Base-by-base conservation (phyloP, 2,797 vertebrate genomes). In the Labroides dimidiatus region DNA sequence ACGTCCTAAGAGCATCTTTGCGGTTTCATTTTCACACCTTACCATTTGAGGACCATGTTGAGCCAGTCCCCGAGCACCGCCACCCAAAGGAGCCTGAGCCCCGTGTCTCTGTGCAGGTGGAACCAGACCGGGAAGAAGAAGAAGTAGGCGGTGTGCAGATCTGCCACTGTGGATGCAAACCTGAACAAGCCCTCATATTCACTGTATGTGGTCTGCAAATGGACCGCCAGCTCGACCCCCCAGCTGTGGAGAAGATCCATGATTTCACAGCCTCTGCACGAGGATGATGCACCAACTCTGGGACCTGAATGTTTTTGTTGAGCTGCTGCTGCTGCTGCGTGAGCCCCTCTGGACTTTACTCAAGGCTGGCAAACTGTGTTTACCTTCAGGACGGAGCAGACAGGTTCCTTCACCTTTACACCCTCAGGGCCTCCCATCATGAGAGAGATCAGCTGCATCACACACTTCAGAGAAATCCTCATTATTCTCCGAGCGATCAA, bases 1-100 rank as follows among this genome's bases (percentile, higher is more conserved):
- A 0, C 30, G 1, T 30, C 6, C 48, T 42, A 10, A 0, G n/a
- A 11, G 20, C 3, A 0, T 24, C 6, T n/a, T n/a, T n/a, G n/a
- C n/a, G n/a, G n/a, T n/a, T 19, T 5, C 4, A 1, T 33, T 11
- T 33, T 2, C 30, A n/a, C 13, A 0, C 23, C 17, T 93, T 91
- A 98, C 97, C 98, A 99, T 89, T 99, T 99, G 58, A 98, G 97
- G 78, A 99, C 92, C 10, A 99, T 82, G 89, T 99, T 99, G 82
- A 99, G 91, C 97, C 98, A 99, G 87, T 99, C 97, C 3, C 97
- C 97, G 0, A 99, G 89, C 33, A 98, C 96, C 0, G 96, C 96
- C 78, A 98, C 97, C 98, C 98, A 99, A 87, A 99, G 92, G 23
- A 99, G 96, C 75, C 94, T 92, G 91, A 98, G 78, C 55, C 94